Conservation (phyloP, 1,140 invertebrate species). For the Magallana ariakensis region DNA sequence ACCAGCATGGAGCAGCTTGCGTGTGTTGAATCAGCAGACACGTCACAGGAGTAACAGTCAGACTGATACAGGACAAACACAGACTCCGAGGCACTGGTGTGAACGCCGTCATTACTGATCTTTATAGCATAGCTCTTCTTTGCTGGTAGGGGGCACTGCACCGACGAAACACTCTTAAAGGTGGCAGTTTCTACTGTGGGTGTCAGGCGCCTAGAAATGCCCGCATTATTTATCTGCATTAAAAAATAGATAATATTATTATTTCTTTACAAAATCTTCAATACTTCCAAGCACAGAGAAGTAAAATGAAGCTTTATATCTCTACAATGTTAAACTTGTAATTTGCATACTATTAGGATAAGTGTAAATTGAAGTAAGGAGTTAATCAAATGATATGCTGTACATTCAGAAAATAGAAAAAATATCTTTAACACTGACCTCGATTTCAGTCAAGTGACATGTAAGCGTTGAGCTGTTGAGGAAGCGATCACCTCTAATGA, state of each 20-base stretch:
- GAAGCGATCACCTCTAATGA: conserved; percentile 59
- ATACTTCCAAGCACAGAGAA: too few species aligned
- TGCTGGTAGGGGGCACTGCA: conserved; percentile 50
- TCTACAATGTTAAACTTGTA: too few species aligned
- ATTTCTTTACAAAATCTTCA: too few species aligned
- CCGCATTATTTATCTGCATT: conserved; percentile 50
- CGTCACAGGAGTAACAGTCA: conserved; percentile 54
- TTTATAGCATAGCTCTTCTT: conserved; percentile 53
- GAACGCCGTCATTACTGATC: conserved; percentile 56
- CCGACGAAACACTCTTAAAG: conserved; percentile 53
- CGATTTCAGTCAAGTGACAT: conserved; percentile 62
- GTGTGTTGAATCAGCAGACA: neutral
- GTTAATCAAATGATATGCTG: too few species aligned
- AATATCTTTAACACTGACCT: conserved; percentile 47
- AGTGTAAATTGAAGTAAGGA: too few species aligned
- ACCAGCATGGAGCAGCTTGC: conserved; percentile 57
- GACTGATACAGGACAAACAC: conserved; percentile 56
- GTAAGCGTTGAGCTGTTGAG: conserved; percentile 41
- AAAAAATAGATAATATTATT: neutral
- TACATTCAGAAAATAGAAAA: too few species aligned
- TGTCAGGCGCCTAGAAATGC: neutral
- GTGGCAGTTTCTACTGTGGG: conserved; percentile 15
- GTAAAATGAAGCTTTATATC: too few species aligned
- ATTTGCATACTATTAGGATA: too few species aligned
- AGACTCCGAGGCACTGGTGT: conserved; percentile 40